Base-by-base conservation (phyloP, 1,140 invertebrate genomes). In the Anoplophora glabripennis region DNA sequence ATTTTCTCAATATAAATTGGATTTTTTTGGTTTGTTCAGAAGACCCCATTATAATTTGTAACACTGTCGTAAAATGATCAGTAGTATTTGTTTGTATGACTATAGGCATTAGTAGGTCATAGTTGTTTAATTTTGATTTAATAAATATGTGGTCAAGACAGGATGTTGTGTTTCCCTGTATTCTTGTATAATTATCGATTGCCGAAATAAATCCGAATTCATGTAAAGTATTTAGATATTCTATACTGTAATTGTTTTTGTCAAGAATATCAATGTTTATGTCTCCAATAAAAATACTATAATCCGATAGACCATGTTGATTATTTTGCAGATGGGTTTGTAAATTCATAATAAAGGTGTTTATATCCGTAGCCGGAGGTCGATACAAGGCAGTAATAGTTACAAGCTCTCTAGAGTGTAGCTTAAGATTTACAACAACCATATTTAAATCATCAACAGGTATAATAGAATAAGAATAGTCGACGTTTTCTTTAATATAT, bases 211-310 rank as follows among this genome's bases (percentile, higher is more conserved):
- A 15, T 45, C n/a, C 17, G 9, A 15, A 18, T 45, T 45, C 44
- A 17, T 17, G 4, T 21, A 18, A 45, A 21, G 18, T 45, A 21
- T 15, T 45, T 17, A 45, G 9, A 17, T 45, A 45, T 18, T 45
- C 44, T 11, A 3, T 15, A 14, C 44, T 15, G 18, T 45, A 21
- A 15, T 45, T 11, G n/a, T 45, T 17, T 3, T 45, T 3, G 4
- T 18, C 10, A 15, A 45, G 44, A 17, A 45, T 45, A 17, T 45
- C 44, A 45, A 45, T 45, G 17, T 45, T 45, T 17, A 45, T 45
- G 17, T 45, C 44, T 11, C 44, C 44, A 45, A 45, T 45, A 18
- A 15, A 15, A 21, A 45, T 45, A 45, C n/a, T 15, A 17, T 45
- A 45, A 11, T 12, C 18, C 3, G 44, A 12, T 15, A 15, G 12